phyloP scores from a whole-genome alignment of 2,113 vertebrate species.

The Siniperca knerii region DNA sequence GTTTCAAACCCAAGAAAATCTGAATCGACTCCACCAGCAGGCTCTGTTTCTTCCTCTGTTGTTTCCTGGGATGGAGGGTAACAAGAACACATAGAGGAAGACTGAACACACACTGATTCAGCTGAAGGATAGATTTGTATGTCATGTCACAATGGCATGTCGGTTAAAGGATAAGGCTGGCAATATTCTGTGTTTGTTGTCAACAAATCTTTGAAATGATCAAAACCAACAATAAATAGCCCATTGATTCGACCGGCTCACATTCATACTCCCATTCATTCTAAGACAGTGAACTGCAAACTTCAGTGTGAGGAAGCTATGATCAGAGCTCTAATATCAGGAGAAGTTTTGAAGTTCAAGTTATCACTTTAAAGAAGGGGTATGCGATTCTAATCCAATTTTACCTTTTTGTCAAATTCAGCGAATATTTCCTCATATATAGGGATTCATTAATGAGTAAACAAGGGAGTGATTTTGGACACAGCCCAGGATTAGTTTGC shows the following conservation, averaged over 20 bases:
- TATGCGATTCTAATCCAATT: no score
- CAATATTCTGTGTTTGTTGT: neutral
- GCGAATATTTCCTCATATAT: no score
- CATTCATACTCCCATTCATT: neutral
- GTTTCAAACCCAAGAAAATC: neutral
- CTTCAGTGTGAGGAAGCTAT: no score
- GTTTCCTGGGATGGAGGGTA: slow-evolving; percentile 39
- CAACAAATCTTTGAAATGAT: neutral
- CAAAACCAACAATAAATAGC: neutral
- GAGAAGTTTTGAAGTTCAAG: neutral
- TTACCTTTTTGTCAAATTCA: no score
- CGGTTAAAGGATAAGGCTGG: neutral
- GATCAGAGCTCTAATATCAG: neutral
- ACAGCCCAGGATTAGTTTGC: no score
- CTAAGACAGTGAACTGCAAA: neutral
- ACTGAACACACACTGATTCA: neutral
- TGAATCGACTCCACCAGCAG: neutral
- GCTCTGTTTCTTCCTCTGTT: slow-evolving; percentile 35
- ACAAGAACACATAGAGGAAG: neutral
- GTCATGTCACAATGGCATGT: neutral
- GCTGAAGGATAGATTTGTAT: neutral
- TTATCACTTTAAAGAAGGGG: no score
- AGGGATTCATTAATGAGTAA: no score
- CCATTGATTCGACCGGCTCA: neutral
- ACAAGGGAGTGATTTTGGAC: no score